A percentile compares a stretch with the other conserved stretches of the same genome.
Conservation (phyloP, 2,888 invertebrate species). For the Oscheius myriophilus region DNA sequence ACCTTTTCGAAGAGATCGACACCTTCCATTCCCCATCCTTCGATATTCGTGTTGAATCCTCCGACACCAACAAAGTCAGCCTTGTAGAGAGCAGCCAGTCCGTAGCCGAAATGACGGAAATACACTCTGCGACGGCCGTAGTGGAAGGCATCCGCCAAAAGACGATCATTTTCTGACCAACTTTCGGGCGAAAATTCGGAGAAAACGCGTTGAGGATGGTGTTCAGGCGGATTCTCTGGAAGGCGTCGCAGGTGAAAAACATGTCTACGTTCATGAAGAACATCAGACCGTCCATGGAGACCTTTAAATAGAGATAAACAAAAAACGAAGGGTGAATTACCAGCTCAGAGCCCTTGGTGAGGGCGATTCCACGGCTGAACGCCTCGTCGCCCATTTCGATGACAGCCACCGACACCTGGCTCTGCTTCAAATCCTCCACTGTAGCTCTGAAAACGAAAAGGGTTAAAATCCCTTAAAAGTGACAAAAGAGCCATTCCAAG, state of each 20-base stretch:
- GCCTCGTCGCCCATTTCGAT: conserved; percentile 63
- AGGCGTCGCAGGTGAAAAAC: conserved; percentile 81
- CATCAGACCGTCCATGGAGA: conserved; percentile 79
- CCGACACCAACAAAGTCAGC: conserved; percentile 76
- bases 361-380: conserved; percentile 85
- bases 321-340: neutral
- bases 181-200: conserved; percentile 85
- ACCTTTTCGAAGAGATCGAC: conserved; percentile 90
- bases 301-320: too few species aligned
- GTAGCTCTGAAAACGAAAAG: conserved; percentile 41
- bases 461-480: too few species aligned
- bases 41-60: conserved; percentile 88
- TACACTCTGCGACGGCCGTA: conserved; percentile 78
- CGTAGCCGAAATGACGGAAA: conserved; percentile 95
- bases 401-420: conserved; percentile 37
- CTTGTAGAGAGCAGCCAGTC: conserved; percentile 89
- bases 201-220: conserved; percentile 78
- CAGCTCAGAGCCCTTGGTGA: conserved; percentile 81
- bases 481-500: too few species aligned
- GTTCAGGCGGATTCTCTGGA: conserved; percentile 78
- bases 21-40: conserved; percentile 97
- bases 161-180: conserved; percentile 68
- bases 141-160: conserved; percentile 58
- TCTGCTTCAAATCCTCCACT: conserved; percentile 43
- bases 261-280: conserved; percentile 97